Evolutionary conservation across 1,140 invertebrate species (phyloP).

Genomic region (Diachasmimorpha longicaudata): DNA sequence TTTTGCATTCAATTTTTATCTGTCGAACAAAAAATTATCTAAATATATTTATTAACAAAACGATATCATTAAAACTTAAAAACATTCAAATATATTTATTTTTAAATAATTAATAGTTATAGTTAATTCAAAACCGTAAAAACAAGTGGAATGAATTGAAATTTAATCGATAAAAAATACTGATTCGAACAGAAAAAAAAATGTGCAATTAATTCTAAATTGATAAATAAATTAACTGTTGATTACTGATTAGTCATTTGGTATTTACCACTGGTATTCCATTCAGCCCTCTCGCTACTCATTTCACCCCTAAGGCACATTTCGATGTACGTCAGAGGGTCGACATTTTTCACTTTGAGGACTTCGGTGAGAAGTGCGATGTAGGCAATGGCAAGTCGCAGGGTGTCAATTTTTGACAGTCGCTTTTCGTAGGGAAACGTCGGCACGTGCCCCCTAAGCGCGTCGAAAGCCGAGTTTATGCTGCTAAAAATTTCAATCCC

Average conservation of each 20-base stretch:
- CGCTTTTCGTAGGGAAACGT: conserved; percentile 99
- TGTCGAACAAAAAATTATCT: no score
- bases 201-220: no score
- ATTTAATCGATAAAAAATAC: no score
- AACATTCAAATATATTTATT: no score
- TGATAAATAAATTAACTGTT: no score
- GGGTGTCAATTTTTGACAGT: conserved; percentile 96
- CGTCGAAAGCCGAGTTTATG: conserved; percentile 99
- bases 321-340: conserved; percentile 93
- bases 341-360: conserved; percentile 81
- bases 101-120: no score
- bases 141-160: no score
- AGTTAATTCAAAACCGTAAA: no score
- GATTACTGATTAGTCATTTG: not conserved
- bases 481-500: conserved; percentile 76
- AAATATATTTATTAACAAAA: no score
- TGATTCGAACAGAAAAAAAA: no score
- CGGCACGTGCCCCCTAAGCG: conserved; percentile 91
- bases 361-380: conserved; percentile 93
- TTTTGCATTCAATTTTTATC: no score
- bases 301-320: conserved; percentile 88
- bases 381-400: conserved; percentile 94
- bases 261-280: conserved; percentile 92
- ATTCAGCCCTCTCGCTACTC: conserved; percentile 83
- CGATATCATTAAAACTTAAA: no score